Percentiles rank a stretch among this genome's conserved stretches.
phyloP scores from a whole-genome alignment of 2,797 vertebrate genomes.

The Melopsittacus undulatus region DNA sequence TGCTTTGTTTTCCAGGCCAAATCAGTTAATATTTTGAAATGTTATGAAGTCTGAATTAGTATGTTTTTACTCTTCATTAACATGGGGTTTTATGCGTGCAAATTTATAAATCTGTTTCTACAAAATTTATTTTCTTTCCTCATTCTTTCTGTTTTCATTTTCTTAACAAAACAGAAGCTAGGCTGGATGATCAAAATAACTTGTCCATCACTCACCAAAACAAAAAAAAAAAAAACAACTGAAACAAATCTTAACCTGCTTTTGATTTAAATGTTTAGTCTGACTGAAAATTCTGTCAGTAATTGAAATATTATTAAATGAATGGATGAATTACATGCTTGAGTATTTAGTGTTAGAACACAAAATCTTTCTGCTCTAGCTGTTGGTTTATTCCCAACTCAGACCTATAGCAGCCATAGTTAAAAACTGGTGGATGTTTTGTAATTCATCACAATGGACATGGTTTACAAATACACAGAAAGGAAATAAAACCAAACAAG shows the following conservation, averaged over 20 bases:
- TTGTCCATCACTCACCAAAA: not conserved
- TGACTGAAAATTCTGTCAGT: not conserved
- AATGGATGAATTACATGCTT: not conserved
- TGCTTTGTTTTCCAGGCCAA: not conserved
- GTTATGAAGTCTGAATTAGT: not conserved
- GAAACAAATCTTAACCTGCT: fast-evolving
- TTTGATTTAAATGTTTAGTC: not conserved
- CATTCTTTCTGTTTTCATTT: not conserved
- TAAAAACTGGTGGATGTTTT: not conserved
- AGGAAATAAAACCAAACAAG: not conserved
- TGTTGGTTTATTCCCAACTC: not conserved
- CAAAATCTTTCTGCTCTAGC: not conserved
- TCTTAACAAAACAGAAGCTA: not conserved
- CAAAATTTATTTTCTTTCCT: not conserved
- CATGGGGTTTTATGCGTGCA: not conserved
- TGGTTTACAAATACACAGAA: not conserved
- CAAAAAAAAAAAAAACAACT: fast-evolving
- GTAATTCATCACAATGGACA: not conserved
- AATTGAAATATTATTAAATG: not conserved
- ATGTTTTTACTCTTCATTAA: not conserved
- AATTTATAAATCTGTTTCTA: not conserved
- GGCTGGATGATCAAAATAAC: not conserved
- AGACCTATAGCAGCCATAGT: not conserved
- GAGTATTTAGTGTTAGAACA: not conserved
- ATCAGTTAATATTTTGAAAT: not conserved